Evolutionary conservation across 1,140 invertebrate species (phyloP).

Genomic region (Pseudomyrmex dendroicus): DNA sequence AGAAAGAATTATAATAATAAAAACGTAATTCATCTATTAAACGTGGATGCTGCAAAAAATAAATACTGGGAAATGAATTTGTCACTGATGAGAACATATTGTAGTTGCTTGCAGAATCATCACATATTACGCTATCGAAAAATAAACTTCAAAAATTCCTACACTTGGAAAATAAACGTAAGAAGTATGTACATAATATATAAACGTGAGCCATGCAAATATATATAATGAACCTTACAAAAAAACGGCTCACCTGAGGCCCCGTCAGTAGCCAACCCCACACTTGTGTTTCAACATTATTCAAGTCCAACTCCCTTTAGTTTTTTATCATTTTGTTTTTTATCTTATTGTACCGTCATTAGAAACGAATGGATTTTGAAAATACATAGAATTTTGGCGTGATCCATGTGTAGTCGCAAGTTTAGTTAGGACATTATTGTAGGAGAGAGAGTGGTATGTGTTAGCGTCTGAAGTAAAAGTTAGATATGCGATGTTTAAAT

Average conservation of each 20-base stretch:
- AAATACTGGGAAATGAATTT: not conserved
- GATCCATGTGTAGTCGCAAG: slow-evolving; percentile 6
- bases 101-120: slow-evolving; percentile 69
- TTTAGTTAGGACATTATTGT: slow-evolving; percentile 12
- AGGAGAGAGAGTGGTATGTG: slow-evolving; percentile 3
- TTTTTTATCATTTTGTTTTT: slow-evolving; percentile 35
- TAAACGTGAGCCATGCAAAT: slow-evolving; percentile 72
- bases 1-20: slow-evolving; percentile 16
- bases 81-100: slow-evolving; percentile 11
- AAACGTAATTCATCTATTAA: slow-evolving; percentile 17
- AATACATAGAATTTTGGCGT: slow-evolving; percentile 4
- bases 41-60: slow-evolving; percentile 3
- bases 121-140: slow-evolving; percentile 74
- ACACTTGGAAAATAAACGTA: slow-evolving; percentile 82
- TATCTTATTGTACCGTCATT: slow-evolving; percentile 17
- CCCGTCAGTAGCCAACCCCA: slow-evolving; percentile 79
- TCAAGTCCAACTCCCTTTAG: slow-evolving; percentile 84
- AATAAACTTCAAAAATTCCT: slow-evolving; percentile 53
- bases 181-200: slow-evolving; percentile 22
- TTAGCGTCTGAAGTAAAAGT: slow-evolving; percentile 1
- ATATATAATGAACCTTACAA: slow-evolving; percentile 63
- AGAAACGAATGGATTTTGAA: slow-evolving; percentile 18
- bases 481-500: not conserved
- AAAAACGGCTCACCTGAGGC: slow-evolving; percentile 82
- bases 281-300: slow-evolving; percentile 80